These are phyloP conservation scores for Drosophila lacicola DNA, from an alignment of 2,888 invertebrate species.

Conservation along the genomic window DNA sequence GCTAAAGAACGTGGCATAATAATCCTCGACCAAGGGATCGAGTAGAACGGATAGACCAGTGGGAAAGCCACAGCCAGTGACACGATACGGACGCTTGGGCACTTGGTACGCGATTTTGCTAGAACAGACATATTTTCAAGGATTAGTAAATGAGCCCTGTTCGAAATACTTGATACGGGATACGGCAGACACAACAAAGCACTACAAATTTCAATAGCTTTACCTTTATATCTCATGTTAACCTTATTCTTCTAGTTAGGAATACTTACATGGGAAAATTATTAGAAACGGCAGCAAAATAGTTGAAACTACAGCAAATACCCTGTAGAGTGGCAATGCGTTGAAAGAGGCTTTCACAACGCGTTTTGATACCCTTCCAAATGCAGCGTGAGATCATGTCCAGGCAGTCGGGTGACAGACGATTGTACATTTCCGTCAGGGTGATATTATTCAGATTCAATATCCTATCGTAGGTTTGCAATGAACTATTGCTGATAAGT, in stretches of 20 bases:
- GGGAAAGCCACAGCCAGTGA: slow-evolving; percentile 89
- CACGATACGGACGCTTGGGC: slow-evolving; percentile 86
- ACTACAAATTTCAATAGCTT: neutral
- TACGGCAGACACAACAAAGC: too few relatives aligned
- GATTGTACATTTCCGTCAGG: slow-evolving; percentile 57
- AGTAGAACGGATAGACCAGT: slow-evolving; percentile 88
- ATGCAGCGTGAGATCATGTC: slow-evolving; percentile 87
- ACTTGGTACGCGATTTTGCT: slow-evolving; percentile 83
- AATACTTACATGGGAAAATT: slow-evolving; percentile 80
- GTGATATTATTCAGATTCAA: slow-evolving; percentile 79
- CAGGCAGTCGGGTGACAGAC: slow-evolving; percentile 86
- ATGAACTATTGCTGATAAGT: slow-evolving; percentile 63
- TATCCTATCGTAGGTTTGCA: slow-evolving; percentile 66
- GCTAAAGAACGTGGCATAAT: slow-evolving; percentile 87
- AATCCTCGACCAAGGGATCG: slow-evolving; percentile 87
- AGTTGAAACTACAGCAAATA: slow-evolving; percentile 89
- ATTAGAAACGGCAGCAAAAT: slow-evolving; percentile 85
- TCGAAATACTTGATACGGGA: too few relatives aligned
- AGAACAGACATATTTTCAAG: too few relatives aligned
- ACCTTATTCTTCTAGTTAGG: neutral
- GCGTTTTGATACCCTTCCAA: slow-evolving; percentile 87
- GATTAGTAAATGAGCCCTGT: too few relatives aligned
- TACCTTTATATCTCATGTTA: neutral
- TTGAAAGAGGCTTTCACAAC: slow-evolving; percentile 87
- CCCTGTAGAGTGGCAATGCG: slow-evolving; percentile 86